Evolutionary conservation across 2,888 invertebrate species (phyloP), one percentile per base, ranked within the genome.

Genomic region (Acleris holmiana): DNA sequence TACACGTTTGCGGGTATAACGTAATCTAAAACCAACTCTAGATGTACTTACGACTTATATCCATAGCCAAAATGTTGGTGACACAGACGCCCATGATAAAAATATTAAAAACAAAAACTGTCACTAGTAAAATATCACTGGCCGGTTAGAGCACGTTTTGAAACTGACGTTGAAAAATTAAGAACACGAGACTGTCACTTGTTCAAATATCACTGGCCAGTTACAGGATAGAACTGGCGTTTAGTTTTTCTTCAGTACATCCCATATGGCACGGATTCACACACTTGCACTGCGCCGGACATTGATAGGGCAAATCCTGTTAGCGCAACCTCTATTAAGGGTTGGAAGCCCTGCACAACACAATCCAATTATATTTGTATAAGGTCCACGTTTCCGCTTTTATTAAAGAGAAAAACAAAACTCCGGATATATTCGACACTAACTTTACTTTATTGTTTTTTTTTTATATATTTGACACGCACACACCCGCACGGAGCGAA

Each of bases 41-140:
- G 67, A 47, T 58, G 35, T 77, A 91, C 91, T 91, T 78, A 92
- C 91, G 89, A 70, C 83, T 88, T 63, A 91, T 82, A 71, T 92
- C 91, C 91, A 91, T 91, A 19, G 91, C 90, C 68, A 91, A 73
- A 40, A 90, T 90, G 68, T 79, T 89, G 3, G 88, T 83, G 29
- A 90, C 82, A 76, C 82, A 87, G 60, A 89, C 90, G 69, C 90
- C 90, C 90, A 90, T 89, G 69, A 73, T 79, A 69, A 72, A 72
- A 53, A 69, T 66, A 61, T 67, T 40, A 65, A 66, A 65, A 69
- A 60, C 21, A 19, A 61, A 57, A 40, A 29, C 57, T 23, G 49
- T 44, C 19, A 44, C 50, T 47, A 17, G 23, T 21, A 8, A 23
- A 18, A 41, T 23, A 56, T 18, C 41, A 51, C 50, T 19, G 50